Evolutionary conservation across 2,888 invertebrate genomes (phyloP), one percentile per base, ranked within the genome.

Genomic region (Stegophylla sp.): DNA sequence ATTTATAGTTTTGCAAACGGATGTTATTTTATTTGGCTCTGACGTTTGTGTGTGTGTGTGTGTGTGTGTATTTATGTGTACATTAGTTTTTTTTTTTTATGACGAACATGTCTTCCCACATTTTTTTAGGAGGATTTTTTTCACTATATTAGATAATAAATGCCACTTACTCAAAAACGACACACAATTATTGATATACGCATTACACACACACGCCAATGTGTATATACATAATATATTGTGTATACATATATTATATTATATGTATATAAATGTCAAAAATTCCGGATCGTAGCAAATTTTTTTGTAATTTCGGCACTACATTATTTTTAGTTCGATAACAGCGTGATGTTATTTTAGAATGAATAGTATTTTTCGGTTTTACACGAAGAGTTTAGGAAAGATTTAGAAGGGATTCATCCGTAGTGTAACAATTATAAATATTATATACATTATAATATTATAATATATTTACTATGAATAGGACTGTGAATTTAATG

Each of bases 1-100:
- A 75, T 75, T 63, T 51, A 51, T 51, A 64, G 74, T 64, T 63
- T 51, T 41, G 48, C 74, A 17, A 51, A 63, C 74, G 63, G 59
- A 63, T 64, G 74, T 51, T 23, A 34, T 63, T 48, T 28, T 20
- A 61, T 59, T 61, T 28, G 73, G 45, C 45, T 45, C 20, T 23
- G 56, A 53, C 20, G 20, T 53, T 20, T 7, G 4, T 43, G 45
- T 45, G 45, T 15, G 45, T 28, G 51, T 20, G 41, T 9, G 20
- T 28, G 12, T 12, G 12, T 51, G 20, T 34, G 3, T 51, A 51
- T 61, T 15, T 34, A 17, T 26, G 2, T 56, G 10, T 56, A 23
- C 17, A 51, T 51, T 17, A 4, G 17, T 17, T 17, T 34, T 45
- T 5, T 23, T 61, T 45, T 64, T 74, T 73, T 45, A 48, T 34